Evolutionary conservation across 2,113 vertebrate genomes (phyloP), one percentile per base, ranked within the genome.

Genomic region (Neodontobutis hainanensis): DNA sequence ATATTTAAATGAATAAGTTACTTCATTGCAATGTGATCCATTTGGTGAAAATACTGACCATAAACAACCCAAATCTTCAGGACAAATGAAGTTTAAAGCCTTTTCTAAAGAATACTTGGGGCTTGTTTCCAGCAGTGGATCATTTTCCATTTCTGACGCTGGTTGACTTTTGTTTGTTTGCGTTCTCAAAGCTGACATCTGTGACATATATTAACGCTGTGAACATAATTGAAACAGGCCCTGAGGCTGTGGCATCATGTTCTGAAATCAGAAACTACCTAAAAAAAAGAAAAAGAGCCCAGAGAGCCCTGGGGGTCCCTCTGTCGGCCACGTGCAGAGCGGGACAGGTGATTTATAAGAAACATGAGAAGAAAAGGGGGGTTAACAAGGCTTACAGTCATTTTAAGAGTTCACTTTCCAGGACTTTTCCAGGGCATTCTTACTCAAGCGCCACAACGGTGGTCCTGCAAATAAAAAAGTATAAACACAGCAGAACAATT

Each of bases 181-280:
- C 16, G 53, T 47, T 61, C 61, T 64, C 38, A 59, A 62, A 52
- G 32, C 43, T 53, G 77, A 81, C 83, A 75, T 86, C 51, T 74
- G 80, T 85, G 81, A 81, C 81, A 82, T 66, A 82, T 72, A 81
- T 82, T 72, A 77, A 47, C 44, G 11, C 16, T 47, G 68, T 40
- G 65, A 80, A 84, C 78, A 81, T 82, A 82, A 87, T 57, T 85
- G 80, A 89, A 86, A 85, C 34, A 66, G 43, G 67, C 74, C 84
- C 69, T 6, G 15, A 43, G 78, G 82, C 67, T 2, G 10, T 61
- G 73, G 88, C 80, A 64, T 87, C 81, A 61, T 79, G 75, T 87
- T 89, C 85, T 73, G 85, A 87, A 91, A 90, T 77, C 73, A 85
- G 81, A 91, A 63, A 81, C 85, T n/a, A 38, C 73, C 69, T 70